A percentile compares a stretch with the other conserved stretches of the same genome.
Evolutionary conservation across 2,797 vertebrate species (phyloP).

Genomic region (Gymnopithys bicolor): DNA sequence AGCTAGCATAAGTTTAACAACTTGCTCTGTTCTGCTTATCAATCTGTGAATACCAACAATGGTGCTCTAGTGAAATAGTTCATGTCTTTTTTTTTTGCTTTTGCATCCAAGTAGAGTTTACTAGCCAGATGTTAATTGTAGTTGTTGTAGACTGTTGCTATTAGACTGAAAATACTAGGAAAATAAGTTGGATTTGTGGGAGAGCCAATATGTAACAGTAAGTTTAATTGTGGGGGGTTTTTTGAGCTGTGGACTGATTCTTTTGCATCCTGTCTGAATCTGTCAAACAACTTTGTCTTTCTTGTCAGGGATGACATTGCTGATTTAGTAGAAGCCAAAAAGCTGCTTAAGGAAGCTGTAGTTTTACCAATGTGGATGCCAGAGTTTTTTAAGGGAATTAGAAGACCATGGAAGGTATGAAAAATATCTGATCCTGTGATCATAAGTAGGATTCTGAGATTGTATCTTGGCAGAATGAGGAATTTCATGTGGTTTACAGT

Average conservation of each 20-base stretch:
- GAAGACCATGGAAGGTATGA: conserved; percentile 95
- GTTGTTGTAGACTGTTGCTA: neutral
- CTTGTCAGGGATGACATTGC: conserved; percentile 91
- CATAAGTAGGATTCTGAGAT: conserved; percentile 11
- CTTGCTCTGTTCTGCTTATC: neutral
- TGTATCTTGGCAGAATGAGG: neutral
- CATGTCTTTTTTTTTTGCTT: neutral
- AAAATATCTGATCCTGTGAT: neutral
- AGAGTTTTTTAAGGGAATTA: conserved; percentile 97
- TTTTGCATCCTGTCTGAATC: neutral
- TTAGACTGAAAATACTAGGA: neutral
- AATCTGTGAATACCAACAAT: neutral
- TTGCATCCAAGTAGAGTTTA: neutral
- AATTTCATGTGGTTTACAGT: neutral
- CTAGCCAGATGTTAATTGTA: neutral
- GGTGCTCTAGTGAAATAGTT: neutral
- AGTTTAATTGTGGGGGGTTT: neutral
- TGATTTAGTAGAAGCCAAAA: conserved; percentile 94
- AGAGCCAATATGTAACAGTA: fast-evolving
- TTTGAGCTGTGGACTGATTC: neutral
- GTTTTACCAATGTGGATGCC: conserved; percentile 99
- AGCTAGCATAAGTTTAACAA: neutral
- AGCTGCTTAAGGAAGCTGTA: conserved; percentile 94
- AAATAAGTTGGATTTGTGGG: neutral
- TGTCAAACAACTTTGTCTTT: neutral